phyloP scores from a whole-genome alignment of 1,140 invertebrate species.

The Drosophila virilis region DNA sequence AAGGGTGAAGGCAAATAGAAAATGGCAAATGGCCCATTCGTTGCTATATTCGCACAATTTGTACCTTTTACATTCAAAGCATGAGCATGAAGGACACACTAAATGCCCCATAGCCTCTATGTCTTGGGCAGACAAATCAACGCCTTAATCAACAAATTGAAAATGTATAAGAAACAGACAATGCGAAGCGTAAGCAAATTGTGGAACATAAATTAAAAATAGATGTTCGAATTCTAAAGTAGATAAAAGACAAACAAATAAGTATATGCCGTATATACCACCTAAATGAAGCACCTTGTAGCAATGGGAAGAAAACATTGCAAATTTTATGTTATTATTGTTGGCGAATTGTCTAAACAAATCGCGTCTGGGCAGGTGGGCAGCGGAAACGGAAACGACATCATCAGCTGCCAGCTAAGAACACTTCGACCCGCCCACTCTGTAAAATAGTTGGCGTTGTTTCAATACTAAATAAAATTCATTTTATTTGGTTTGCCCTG shows the following conservation, averaged over 20 bases:
- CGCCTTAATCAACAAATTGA: not conserved
- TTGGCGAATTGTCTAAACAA: slow-evolving; percentile 30
- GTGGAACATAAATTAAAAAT: not conserved
- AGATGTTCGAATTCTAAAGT: not conserved
- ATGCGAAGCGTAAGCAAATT: not conserved
- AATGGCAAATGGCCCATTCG: too few species aligned
- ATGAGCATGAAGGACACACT: too few species aligned
- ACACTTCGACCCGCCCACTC: not conserved
- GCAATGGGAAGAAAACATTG: slow-evolving; percentile 6
- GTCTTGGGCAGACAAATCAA: too few species aligned
- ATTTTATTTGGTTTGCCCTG: slow-evolving; percentile 56
- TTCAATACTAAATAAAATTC: slow-evolving; percentile 49
- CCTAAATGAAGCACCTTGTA: not conserved
- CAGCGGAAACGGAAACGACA: slow-evolving; percentile 40
- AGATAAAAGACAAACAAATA: slow-evolving; percentile 5
- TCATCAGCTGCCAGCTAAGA: slow-evolving; percentile 25
- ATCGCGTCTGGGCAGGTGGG: slow-evolving; percentile 33
- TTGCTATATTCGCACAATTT: too few species aligned
- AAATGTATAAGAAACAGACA: not conserved
- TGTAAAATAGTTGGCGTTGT: slow-evolving; percentile 31
- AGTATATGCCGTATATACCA: not conserved
- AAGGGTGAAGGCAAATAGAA: too few species aligned
- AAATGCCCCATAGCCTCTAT: too few species aligned
- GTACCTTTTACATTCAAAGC: too few species aligned
- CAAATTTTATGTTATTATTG: slow-evolving; percentile 29